Conservation (phyloP, 53 echinoderm and acorn worm species). For the Echinometra lucunter region DNA sequence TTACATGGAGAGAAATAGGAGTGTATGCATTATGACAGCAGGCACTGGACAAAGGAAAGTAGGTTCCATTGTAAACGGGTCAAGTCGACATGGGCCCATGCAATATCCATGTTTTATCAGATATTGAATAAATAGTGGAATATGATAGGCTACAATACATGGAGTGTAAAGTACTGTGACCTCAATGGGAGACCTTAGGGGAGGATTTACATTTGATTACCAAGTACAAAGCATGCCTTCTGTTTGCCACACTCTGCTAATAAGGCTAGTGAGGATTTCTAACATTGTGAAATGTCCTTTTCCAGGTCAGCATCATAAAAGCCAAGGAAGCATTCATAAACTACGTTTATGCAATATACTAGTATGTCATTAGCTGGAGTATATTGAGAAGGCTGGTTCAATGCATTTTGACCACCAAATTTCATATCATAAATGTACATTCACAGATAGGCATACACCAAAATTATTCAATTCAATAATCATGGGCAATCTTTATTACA, state of each 20-base stretch:
- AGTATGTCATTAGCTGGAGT: background rate
- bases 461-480: background rate
- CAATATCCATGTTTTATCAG: constrained; percentile 32
- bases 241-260: constrained; percentile 42
- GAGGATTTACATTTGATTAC: constrained; percentile 48
- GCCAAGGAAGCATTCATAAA: constrained; percentile 16
- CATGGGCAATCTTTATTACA: background rate
- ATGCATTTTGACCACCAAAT: background rate
- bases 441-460: no score
- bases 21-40: background rate
- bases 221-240: constrained; percentile 54
- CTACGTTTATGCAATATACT: background rate
- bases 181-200: background rate
- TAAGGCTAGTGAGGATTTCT: constrained; percentile 27
- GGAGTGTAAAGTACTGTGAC: constrained; percentile 31
- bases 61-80: constrained; percentile 3
- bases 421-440: background rate
- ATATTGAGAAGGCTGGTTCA: no score
- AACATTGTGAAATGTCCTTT: constrained; percentile 2
- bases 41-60: constrained; percentile 36
- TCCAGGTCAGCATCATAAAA: constrained; percentile 45
- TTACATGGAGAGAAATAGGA: background rate
- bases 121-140: constrained; percentile 53
- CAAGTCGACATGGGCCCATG: background rate
- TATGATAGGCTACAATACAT: constrained; percentile 17